phyloP scores from a whole-genome alignment of 2,797 vertebrate genomes.

The Sebastes reedi region DNA sequence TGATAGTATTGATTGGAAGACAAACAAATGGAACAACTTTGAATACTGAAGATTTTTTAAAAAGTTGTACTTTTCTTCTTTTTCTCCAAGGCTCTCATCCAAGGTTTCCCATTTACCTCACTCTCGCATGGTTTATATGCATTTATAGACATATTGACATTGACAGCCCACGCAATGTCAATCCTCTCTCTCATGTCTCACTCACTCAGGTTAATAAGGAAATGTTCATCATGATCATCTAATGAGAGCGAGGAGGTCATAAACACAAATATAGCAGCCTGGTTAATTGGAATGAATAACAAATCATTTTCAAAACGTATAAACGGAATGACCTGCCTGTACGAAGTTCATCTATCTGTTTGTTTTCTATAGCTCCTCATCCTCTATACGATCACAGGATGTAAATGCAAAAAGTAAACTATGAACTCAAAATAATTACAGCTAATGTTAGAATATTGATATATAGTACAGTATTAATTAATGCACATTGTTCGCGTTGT shows the following conservation, averaged over 20 bases:
- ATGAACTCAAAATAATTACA: background rate
- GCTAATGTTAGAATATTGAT: background rate
- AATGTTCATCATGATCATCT: slow-evolving; percentile 57
- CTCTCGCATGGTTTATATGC: background rate
- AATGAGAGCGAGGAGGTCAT: slow-evolving; percentile 35
- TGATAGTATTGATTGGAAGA: background rate
- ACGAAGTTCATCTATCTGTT: background rate
- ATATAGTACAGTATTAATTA: background rate
- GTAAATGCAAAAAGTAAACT: background rate
- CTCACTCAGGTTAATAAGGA: slow-evolving; percentile 46
- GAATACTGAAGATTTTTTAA: background rate
- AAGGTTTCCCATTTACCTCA: background rate
- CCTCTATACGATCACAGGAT: background rate
- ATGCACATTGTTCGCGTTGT: background rate
- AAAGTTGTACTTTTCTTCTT: background rate
- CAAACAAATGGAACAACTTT: background rate
- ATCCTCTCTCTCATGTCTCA: slow-evolving; percentile 20
- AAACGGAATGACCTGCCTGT: background rate
- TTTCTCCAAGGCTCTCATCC: background rate
- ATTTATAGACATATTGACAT: slow-evolving; percentile 11
- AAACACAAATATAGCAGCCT: slow-evolving; percentile 17
- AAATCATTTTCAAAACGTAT: slow-evolving; percentile 12
- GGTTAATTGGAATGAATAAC: background rate
- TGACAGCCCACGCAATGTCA: slow-evolving; percentile 7
- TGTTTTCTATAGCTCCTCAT: background rate